Evolutionary conservation across 2,797 vertebrate genomes (phyloP), one percentile per base, ranked within the genome.

Genomic region (Clarias fuscus): DNA sequence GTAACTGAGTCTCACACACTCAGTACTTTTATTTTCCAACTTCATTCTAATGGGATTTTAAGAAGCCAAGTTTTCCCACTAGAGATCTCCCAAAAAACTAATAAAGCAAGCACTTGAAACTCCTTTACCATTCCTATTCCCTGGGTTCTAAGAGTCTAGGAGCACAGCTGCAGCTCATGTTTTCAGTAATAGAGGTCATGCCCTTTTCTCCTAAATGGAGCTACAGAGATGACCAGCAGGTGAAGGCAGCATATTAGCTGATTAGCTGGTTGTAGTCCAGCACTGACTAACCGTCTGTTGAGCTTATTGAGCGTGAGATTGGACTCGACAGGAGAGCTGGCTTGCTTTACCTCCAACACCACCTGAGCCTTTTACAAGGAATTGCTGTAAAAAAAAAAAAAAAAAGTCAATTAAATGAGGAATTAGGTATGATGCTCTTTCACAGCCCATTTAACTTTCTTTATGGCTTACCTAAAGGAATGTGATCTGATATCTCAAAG

Each of bases 221-320:
- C 53, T 81, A 10, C 7, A 2, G 7, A 65, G 40, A 65, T 65
- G 79, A 65, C 61, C 79, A 14, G 61, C 78, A 89, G 87, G 89
- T 89, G 86, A 90, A 92, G 89, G 88, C 79, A 37, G 82, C 80
- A 65, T 91, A 91, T 93, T 87, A 48, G 84, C 87, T 89, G 22
- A 79, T 88, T 67, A 68, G 33, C 67, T 89, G n/a, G 84, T 86
- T 75, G 73, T 37, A 86, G 83, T 88, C 67, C 81, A 83, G 48
- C 67, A 58, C 70, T 88, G 86, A 79, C 83, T 80, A 91, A 88
- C 65, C 88, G 90, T 84, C 85, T 88, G 71, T 88, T 86, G 88
- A 87, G 90, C 92, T 94, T 93, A 83, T 70, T 33, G 27, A 93
- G 89, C 88, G 89, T 93, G 91, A 86, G 92, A 87, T 90, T 93